Base-by-base conservation (phyloP, 1,140 invertebrate genomes). In the Kradibia gibbosae region DNA sequence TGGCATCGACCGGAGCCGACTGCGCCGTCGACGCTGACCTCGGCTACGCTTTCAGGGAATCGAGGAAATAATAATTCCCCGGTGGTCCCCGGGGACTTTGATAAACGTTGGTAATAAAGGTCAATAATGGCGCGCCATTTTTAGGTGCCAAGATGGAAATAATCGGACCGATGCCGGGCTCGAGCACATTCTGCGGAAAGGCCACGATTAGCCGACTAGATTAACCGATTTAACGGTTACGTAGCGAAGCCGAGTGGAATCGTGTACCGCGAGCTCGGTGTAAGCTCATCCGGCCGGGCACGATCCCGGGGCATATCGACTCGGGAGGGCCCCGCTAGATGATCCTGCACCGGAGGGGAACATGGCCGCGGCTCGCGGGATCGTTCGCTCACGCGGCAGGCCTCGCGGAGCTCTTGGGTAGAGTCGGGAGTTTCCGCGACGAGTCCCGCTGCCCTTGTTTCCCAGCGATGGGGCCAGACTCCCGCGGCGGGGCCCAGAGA, bases 401-500 rank as follows among this genome's bases (percentile, higher is more conserved):
- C 4, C n/a, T 3, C 22, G 7, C 17, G 5, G 7, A n/a, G 0
- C 15, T 36, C 34, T 22, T 4, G 11, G 5, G 7, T 0, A 7
- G 42, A 0, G n/a, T 2, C 1, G 20, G 0, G 70, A 72, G 70
- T 50, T 50, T 72, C 42, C 70, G 42, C 42, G 25, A 42, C 42
- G 20, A 25, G 42, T n/a, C 48, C 50, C 45, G n/a, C 15, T 48
- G 48, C 45, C 71, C 71, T 74, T 74, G 48, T 53, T 55, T 74
- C 71, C 48, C 25, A 34, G 45, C 71, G 71, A 48, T 50, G n/a
- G n/a, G n/a, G 71, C 39, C 71, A 25, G 48, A 53, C 71, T 74
- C 71, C 71, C 71, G 71, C 71, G 50, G 71, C 20, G 45, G 25
- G 48, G 39, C n/a, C 42, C n/a, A 45, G 71, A 74, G 70, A 72